Base-by-base conservation (phyloP, 2,888 invertebrate genomes). In the Heliconius sara region DNA sequence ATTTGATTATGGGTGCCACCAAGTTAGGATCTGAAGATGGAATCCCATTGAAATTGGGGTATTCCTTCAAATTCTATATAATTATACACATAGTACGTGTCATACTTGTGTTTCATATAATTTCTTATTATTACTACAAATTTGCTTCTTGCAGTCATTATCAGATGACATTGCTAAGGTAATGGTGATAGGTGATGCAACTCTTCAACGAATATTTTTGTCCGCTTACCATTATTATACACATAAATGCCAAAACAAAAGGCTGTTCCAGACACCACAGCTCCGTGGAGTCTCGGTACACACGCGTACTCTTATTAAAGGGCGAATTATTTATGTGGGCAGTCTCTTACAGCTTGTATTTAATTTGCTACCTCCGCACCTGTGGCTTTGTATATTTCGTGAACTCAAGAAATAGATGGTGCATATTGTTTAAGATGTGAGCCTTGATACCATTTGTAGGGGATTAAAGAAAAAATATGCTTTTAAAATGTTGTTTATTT, bases 371-470 rank as follows among this genome's bases (percentile, higher is more conserved):
- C 85, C 84, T 83, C 86, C 86, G 85, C 93, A 93, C 92, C 93
- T 93, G 93, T 89, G 91, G 91, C 90, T 88, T 90, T 92, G 91
- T 93, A 92, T 93, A 92, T 93, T 89, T 86, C 84, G 83, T 82
- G 85, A 89, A 90, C 89, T 87, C 86, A 86, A 87, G 83, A 88
- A 89, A 89, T 87, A 87, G 86, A 88, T 82, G 82, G 83, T 84
- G 85, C 47, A 67, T 77, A 79, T 76, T 81, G 79, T 67, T 80
- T 75, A 57, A 30, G 63, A 72, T 81, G 65, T 67, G 70, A 79
- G 75, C 78, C 67, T 34, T 52, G 67, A 22, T 73, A 65, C 68
- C 74, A 68, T 52, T 52, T 78, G 71, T 30, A 70, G 76, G 76
- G 43, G 63, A 71, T 78, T 60, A 34, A 34, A 2, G 39, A 67